These are phyloP conservation scores for Ciconia stormi DNA, from an alignment of 2,113 vertebrate species.

Conservation along the genomic window DNA sequence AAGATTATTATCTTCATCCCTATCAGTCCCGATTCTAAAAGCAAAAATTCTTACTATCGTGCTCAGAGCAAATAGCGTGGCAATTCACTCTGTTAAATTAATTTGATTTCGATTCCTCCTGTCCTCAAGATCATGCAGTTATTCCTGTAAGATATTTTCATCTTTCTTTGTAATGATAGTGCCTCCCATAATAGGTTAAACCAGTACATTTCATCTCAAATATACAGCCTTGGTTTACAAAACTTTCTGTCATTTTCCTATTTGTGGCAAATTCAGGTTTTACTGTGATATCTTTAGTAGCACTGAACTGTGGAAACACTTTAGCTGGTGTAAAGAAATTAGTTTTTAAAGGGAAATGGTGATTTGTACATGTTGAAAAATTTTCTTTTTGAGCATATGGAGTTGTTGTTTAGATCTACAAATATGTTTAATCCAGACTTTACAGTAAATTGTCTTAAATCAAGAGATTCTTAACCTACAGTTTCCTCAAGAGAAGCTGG, in stretches of 20 bases:
- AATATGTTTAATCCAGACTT: not conserved
- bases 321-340: not conserved
- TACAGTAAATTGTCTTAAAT: not conserved
- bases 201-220: not conserved
- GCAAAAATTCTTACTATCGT: not conserved
- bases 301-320: not conserved
- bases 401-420: not conserved
- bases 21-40: not conserved
- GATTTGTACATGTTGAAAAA: not conserved
- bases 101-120: not conserved
- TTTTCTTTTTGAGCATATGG: not conserved
- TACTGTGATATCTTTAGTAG: not conserved
- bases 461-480: not conserved
- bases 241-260: conserved; percentile 37
- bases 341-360: not conserved
- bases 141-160: not conserved
- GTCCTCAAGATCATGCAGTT: not conserved
- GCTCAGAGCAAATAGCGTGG: not conserved
- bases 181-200: not conserved
- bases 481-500: not conserved
- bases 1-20: not conserved
- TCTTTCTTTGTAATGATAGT: not conserved
- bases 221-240: not conserved
- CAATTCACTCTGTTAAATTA: conserved; percentile 4
- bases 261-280: conserved; percentile 45